Conservation (phyloP, 2,797 vertebrate genomes). For the Danio jaintianensis region DNA sequence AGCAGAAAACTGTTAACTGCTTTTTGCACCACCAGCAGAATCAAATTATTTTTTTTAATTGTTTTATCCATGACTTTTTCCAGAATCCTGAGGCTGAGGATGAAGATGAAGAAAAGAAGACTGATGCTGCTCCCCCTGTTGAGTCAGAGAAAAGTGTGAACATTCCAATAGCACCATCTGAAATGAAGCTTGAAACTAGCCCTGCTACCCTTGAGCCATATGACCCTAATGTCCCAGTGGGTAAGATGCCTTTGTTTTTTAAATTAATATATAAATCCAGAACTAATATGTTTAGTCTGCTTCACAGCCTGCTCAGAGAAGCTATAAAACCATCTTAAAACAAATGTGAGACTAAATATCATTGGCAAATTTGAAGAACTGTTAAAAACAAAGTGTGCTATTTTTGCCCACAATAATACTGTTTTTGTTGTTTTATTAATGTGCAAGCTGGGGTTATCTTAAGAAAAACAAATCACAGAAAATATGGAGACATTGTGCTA, state of each 20-base stretch:
- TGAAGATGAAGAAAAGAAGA: background rate
- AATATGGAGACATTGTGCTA: too few relatives aligned
- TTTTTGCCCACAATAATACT: too few relatives aligned
- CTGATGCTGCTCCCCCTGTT: conserved; percentile 4
- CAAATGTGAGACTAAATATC: background rate
- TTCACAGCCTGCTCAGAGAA: background rate
- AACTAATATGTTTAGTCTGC: background rate
- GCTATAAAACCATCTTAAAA: background rate
- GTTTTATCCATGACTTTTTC: background rate
- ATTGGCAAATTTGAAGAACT: too few relatives aligned
- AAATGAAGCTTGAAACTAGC: conserved; percentile 59
- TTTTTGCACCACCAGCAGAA: background rate
- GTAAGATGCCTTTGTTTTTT: conserved; percentile 74
- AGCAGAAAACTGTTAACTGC: background rate
- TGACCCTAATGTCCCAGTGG: conserved; percentile 86
- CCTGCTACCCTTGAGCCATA: conserved; percentile 83
- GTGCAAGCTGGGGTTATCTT: too few relatives aligned
- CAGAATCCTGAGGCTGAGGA: conserved; percentile 9
- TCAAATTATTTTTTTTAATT: background rate
- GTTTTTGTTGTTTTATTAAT: too few relatives aligned
- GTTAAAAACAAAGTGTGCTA: too few relatives aligned
- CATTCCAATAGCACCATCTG: conserved; percentile 6
- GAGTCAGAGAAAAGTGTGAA: conserved; percentile 46
- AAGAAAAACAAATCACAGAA: too few relatives aligned
- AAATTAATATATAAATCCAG: too few relatives aligned